Conservation (phyloP, 2,797 vertebrate species). For the Tangara arthus region DNA sequence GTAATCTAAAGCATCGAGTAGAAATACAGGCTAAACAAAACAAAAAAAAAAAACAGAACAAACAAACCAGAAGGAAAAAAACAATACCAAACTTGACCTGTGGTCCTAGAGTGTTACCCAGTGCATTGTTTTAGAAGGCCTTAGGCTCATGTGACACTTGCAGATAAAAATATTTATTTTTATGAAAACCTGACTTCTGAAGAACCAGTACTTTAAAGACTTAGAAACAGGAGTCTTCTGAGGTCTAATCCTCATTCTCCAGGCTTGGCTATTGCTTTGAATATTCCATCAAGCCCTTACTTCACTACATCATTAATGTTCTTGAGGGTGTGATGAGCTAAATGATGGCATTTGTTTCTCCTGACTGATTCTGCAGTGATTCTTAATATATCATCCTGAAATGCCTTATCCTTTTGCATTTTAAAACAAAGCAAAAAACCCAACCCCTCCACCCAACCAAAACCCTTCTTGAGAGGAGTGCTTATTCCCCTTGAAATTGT, state of each 20-base stretch:
- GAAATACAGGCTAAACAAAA: not conserved
- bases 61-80: not conserved
- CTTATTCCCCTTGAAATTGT: not conserved
- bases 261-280: not conserved
- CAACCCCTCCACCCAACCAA: fast-evolving
- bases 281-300: not conserved
- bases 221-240: not conserved
- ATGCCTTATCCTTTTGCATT: not conserved
- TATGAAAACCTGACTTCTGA: not conserved
- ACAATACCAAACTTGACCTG: not conserved
- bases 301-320: not conserved
- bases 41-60: not conserved
- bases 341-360: not conserved
- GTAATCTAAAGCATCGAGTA: not conserved
- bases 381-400: not conserved
- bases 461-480: not conserved
- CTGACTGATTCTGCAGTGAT: not conserved
- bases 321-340: not conserved
- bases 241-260: not conserved
- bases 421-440: not conserved
- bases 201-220: not conserved
- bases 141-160: not conserved
- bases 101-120: not conserved
- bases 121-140: not conserved
- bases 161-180: not conserved